phyloP scores from a whole-genome alignment of 1,140 invertebrate species.

The Steinernema khuongi region DNA sequence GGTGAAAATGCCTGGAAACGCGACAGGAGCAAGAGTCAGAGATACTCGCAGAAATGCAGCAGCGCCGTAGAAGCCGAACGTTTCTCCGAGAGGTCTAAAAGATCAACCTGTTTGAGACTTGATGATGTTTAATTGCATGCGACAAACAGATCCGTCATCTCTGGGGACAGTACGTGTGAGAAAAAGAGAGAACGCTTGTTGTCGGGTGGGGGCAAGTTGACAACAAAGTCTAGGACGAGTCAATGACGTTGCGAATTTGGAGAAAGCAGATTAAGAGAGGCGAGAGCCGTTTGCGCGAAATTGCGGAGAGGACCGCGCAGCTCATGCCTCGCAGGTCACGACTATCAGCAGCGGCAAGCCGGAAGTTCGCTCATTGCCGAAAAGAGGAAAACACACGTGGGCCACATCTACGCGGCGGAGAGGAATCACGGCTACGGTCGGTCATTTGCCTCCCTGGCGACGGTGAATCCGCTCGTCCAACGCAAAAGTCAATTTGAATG shows the following conservation, averaged over 20 bases:
- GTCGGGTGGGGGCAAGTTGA: constrained; percentile 7
- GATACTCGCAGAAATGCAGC: too few relatives aligned
- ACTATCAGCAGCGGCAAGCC: too few relatives aligned
- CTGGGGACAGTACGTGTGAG: background rate
- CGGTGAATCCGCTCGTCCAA: background rate
- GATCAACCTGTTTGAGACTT: background rate
- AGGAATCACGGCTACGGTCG: background rate
- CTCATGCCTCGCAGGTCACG: background rate
- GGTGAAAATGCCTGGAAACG: too few relatives aligned
- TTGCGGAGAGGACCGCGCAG: background rate
- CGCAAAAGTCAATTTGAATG: background rate
- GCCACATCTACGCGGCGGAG: background rate
- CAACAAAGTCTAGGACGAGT: background rate
- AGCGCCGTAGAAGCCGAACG: too few relatives aligned
- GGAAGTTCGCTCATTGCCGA: background rate
- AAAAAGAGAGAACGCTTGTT: background rate
- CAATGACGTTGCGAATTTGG: background rate
- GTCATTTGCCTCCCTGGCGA: constrained; percentile 2
- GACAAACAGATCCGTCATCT: too few relatives aligned
- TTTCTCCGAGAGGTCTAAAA: too few relatives aligned
- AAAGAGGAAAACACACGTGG: background rate
- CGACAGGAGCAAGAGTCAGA: too few relatives aligned
- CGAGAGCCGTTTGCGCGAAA: background rate
- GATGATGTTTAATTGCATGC: background rate
- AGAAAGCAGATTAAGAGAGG: background rate